A percentile compares a stretch with the other conserved stretches of the same genome.
phyloP scores from a whole-genome alignment of 2,888 invertebrate species.

The Lamellibrachia columna region DNA sequence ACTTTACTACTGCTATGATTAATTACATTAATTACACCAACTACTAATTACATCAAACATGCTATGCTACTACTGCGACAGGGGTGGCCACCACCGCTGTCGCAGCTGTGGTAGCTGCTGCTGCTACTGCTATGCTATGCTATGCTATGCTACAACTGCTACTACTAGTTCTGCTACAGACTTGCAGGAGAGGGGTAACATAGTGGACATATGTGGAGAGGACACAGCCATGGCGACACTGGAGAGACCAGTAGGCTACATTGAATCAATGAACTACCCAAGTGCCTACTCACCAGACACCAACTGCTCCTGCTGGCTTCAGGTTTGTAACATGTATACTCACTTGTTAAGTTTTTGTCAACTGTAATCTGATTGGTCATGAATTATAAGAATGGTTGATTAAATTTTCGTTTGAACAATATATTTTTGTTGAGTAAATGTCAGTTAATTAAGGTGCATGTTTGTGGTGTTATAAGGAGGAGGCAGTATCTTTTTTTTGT shows the following conservation, averaged over 20 bases:
- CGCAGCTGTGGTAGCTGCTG: no score
- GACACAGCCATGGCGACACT: background rate
- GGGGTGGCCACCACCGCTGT: no score
- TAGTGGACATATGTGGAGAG: slow-evolving; percentile 1
- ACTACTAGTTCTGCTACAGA: background rate
- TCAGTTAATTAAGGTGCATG: background rate
- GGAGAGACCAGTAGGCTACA: background rate
- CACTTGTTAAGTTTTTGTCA: background rate
- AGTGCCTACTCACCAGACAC: background rate
- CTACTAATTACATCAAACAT: background rate
- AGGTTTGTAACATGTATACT: background rate
- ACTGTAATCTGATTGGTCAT: background rate
- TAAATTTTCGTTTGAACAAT: background rate
- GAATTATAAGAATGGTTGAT: background rate
- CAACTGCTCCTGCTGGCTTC: slow-evolving; percentile 9
- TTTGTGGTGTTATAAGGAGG: background rate
- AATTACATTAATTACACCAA: background rate
- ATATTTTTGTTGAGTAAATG: background rate
- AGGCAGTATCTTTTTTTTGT: background rate
- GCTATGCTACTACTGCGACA: background rate
- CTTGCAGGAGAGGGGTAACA: background rate
- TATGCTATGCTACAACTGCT: no score
- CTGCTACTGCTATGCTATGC: no score
- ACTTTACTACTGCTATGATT: background rate
- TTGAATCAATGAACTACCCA: slow-evolving; percentile 18